These are phyloP conservation scores for Drepana arcuata DNA, from an alignment of 1,140 invertebrate genomes.

Conservation along the genomic window DNA sequence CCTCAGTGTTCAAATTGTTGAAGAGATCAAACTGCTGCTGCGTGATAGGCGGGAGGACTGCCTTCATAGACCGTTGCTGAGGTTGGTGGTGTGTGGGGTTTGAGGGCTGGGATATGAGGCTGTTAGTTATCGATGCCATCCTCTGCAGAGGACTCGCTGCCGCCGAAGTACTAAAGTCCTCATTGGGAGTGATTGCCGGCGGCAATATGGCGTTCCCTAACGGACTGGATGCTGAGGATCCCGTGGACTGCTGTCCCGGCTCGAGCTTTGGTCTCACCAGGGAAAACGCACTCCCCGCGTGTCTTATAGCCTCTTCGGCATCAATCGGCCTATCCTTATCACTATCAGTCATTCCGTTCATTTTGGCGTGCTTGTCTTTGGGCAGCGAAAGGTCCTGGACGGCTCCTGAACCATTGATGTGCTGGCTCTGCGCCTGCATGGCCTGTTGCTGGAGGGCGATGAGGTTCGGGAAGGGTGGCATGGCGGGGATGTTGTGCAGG, in stretches of 20 bases:
- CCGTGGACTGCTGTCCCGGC: conserved; percentile 77
- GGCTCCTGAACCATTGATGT: conserved; percentile 76
- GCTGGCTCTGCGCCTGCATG: conserved; percentile 74
- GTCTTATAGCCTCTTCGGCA: conserved; percentile 80
- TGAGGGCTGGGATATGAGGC: conserved; percentile 92
- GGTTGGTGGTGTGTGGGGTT: conserved; percentile 85
- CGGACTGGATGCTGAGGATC: conserved; percentile 81
- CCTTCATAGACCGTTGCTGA: conserved; percentile 91
- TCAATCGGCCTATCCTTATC: conserved; percentile 76
- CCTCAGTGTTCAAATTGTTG: conserved; percentile 98
- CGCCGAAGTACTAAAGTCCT: conserved; percentile 83
- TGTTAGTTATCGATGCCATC: conserved; percentile 98
- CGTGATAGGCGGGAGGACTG: conserved; percentile 96
- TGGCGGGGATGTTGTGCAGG: conserved; percentile 72
- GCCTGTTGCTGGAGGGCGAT: conserved; percentile 83
- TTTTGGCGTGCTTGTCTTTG: conserved; percentile 80
- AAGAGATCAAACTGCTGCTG: conserved; percentile 99
- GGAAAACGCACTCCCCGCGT: conserved; percentile 88
- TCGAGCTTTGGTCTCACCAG: conserved; percentile 86
- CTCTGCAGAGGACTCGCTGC: conserved; percentile 93
- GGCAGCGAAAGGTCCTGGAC: conserved; percentile 90
- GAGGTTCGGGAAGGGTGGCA: conserved; percentile 77
- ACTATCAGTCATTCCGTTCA: conserved; percentile 79
- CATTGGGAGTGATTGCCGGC: conserved; percentile 82
- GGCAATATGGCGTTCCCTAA: conserved; percentile 87